Conservation (phyloP, 2,797 vertebrate species). For the Limosa lapponica region DNA sequence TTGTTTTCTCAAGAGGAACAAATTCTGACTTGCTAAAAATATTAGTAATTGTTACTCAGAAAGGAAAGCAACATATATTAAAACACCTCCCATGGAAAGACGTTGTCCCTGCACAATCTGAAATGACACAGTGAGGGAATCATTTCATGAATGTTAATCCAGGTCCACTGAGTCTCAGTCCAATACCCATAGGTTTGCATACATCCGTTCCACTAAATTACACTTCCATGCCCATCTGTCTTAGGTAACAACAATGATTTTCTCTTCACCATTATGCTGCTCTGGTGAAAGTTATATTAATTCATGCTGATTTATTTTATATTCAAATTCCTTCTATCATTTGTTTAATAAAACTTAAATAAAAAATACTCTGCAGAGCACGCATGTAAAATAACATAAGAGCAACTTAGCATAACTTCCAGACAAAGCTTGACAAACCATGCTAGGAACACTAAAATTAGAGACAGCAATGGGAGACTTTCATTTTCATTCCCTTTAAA, state of each 20-base stretch:
- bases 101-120: neutral
- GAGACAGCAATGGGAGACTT: neutral
- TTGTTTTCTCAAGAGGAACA: neutral
- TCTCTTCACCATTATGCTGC: neutral
- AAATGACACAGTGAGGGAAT: neutral
- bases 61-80: neutral
- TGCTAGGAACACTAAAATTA: neutral
- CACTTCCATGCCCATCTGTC: neutral
- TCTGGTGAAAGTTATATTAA: neutral
- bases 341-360: neutral
- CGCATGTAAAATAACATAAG: neutral
- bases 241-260: neutral
- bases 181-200: neutral
- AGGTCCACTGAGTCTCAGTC: neutral
- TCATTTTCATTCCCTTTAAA: neutral
- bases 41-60: neutral
- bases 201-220: neutral
- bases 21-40: neutral
- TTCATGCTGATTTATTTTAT: neutral
- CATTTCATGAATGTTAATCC: constrained; percentile 6
- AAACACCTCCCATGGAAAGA: neutral
- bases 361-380: neutral
- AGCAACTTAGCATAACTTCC: neutral
- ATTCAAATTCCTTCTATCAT: neutral
- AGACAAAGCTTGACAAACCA: neutral